Evolutionary conservation across 2,797 vertebrate genomes (phyloP), one percentile per base, ranked within the genome.

Genomic region (Aldrovandia affinis): DNA sequence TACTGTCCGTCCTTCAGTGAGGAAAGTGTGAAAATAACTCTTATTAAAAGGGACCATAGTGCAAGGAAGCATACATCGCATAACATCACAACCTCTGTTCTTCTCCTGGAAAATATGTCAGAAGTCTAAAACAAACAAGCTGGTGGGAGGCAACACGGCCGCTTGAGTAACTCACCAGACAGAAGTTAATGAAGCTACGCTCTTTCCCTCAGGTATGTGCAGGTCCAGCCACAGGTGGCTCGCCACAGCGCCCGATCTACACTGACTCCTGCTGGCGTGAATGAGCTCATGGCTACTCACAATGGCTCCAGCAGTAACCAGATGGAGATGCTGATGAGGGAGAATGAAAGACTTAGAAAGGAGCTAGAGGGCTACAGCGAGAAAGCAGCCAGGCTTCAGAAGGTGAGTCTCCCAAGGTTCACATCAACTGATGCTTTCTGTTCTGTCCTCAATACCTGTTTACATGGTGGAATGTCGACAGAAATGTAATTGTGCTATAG

Each of bases 301-400:
- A 88, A 0, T 86, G 89, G 73, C 88, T 91, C 0, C 0, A 73
- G 89, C 73, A 90, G 84, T 83, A 96, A 94, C 87, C 96, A 95
- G 87, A 92, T 92, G 9, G 96, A 97, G 1, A 63, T 88, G 0
- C 86, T 98, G 85, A 92, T 97, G 88, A 91, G 92, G 87, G 98
- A 99, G 87, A 99, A 99, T 0, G 96, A 97, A 91, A 90, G 92
- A 82, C 95, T 98, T 7, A 96, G 94, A 90, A 93, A 92, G 84
- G 97, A 98, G 90, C 93, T 99, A 90, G 96, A 97, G 89, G 95
- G 89, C 87, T 97, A 93, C 0, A 83, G 78, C 0, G 96, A 99
- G 92, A 99, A 99, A 90, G 95, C 96, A 0, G 92, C 92, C 86
- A 91, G 96, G 82, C 97, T 99, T 15, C 97, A 98, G 88, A 99